Percentiles rank a stretch among this genome's conserved stretches.
Evolutionary conservation across 2,797 vertebrate genomes (phyloP).

Genomic region (Sebastes taczanowskii): DNA sequence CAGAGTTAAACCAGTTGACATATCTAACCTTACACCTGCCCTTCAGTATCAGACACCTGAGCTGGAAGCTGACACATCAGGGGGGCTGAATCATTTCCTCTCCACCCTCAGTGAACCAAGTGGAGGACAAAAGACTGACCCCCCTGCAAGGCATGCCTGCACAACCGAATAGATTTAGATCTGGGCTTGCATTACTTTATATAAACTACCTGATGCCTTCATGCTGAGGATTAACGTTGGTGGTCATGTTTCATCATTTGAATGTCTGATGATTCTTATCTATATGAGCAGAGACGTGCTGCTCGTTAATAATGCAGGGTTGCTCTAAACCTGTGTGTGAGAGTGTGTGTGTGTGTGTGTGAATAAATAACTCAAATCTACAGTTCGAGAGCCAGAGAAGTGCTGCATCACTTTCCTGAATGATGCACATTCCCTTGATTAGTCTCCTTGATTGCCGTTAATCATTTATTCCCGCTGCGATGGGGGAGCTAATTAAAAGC

Average conservation of each 20-base stretch:
- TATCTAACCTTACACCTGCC: constrained; percentile 13
- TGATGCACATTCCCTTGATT: constrained; percentile 4
- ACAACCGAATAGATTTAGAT: not conserved
- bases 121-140: constrained; percentile 45
- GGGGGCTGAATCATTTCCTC: constrained; percentile 25
- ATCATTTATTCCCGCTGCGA: not conserved
- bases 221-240: not conserved
- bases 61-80: constrained; percentile 16
- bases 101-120: not conserved
- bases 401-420: not conserved
- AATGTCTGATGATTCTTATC: constrained; percentile 8
- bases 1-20: not conserved
- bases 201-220: not conserved
- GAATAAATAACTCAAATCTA: not conserved
- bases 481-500: constrained; percentile 27
- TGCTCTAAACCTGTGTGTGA: not conserved
- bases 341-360: not conserved
- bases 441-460: constrained; percentile 7
- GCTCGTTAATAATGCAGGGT: constrained; percentile 57
- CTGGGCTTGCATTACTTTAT: not conserved
- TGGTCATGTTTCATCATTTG: constrained; percentile 23
- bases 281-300: constrained; percentile 6
- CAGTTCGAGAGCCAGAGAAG: not conserved
- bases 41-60: constrained; percentile 52
- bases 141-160: constrained; percentile 23